Evolutionary conservation across 2,113 vertebrate species (phyloP).

Genomic region (Halichoerus grypus): DNA sequence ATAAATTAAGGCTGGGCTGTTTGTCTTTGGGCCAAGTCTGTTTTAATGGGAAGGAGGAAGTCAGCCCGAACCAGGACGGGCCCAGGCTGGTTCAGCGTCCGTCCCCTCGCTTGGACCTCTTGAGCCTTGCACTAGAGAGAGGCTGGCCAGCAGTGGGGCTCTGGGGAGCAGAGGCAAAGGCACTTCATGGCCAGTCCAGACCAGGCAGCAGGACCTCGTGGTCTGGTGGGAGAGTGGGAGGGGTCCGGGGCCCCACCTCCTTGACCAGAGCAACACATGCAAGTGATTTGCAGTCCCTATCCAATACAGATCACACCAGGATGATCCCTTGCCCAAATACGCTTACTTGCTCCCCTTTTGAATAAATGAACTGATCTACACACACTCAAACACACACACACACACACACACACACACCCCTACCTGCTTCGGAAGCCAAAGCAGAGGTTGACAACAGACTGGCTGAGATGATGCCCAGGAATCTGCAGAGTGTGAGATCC

Average conservation of each 20-base stretch:
- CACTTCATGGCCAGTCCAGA: background rate
- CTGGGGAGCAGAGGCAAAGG: background rate
- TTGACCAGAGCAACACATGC: fast-evolving
- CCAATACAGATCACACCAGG: fast-evolving
- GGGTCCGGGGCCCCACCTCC: background rate
- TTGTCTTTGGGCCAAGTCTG: background rate
- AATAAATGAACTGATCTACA: background rate
- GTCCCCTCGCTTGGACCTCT: background rate
- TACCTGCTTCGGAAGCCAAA: background rate
- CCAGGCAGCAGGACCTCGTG: background rate
- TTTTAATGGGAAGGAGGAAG: background rate
- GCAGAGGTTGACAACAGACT: background rate
- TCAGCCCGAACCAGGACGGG: background rate
- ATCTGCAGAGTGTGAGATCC: fast-evolving
- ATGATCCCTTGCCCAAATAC: background rate
- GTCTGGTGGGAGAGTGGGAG: too few relatives aligned
- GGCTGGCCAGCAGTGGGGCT: fast-evolving
- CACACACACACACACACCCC: too few relatives aligned
- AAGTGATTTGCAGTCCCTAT: background rate
- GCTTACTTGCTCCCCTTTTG: background rate
- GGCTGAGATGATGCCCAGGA: too few relatives aligned
- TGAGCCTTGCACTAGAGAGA: background rate
- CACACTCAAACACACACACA: too few relatives aligned
- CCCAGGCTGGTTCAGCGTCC: background rate
- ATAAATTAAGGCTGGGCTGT: background rate